phyloP scores from a whole-genome alignment of 1,140 invertebrate species.

The Neodiprion lecontei region DNA sequence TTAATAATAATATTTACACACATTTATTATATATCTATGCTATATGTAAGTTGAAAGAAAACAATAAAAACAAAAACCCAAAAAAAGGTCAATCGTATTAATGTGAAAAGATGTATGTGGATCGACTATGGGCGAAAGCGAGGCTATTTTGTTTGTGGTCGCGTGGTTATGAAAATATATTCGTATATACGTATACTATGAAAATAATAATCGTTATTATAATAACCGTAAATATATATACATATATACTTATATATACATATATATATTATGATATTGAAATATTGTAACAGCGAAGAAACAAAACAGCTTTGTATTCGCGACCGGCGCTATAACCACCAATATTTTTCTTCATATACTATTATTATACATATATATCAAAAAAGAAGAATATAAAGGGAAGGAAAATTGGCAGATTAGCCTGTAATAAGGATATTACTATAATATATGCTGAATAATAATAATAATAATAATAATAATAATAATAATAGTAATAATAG shows the following conservation, averaged over 20 bases:
- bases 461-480: background rate
- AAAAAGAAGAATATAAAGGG: too few species aligned
- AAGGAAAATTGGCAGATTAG: background rate
- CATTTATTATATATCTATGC: background rate
- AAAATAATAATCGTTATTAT: background rate
- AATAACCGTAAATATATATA: too few species aligned
- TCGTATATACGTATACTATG: background rate
- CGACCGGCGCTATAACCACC: too few species aligned
- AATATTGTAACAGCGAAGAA: too few species aligned
- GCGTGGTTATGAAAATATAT: background rate
- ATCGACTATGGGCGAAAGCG: background rate
- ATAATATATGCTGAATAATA: background rate
- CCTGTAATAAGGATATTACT: background rate
- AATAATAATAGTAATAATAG: background rate
- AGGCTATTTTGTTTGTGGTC: constrained; percentile 2
- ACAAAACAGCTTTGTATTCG: too few species aligned
- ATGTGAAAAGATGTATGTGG: background rate
- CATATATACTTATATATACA: background rate
- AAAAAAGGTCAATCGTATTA: background rate
- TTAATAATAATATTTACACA: background rate
- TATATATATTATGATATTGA: background rate
- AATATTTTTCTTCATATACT: background rate
- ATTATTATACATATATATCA: too few species aligned
- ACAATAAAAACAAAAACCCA: too few species aligned
- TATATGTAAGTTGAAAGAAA: too few species aligned